Conservation (phyloP, 2,888 invertebrate species). For the Diogma glabrata region DNA sequence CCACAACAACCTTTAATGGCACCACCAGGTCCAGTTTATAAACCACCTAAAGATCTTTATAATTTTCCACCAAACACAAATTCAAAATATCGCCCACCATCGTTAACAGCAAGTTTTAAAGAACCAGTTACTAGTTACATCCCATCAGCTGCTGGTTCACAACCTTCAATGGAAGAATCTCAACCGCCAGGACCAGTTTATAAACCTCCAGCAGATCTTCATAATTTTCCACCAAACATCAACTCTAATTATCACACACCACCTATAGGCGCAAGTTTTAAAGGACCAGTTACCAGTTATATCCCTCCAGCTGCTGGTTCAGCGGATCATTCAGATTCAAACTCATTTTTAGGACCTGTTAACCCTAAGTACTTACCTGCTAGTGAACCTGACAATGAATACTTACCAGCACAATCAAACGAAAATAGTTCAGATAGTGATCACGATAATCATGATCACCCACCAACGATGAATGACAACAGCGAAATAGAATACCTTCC, state of each 20-base stretch:
- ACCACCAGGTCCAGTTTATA: background rate
- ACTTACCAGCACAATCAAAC: background rate
- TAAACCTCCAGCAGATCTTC: slow-evolving; percentile 24
- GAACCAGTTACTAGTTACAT: background rate
- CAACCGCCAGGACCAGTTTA: background rate
- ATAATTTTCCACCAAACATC: slow-evolving; percentile 32
- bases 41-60: slow-evolving; percentile 6
- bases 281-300: slow-evolving; percentile 27
- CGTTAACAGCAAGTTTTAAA: background rate
- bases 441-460: slow-evolving; percentile 7
- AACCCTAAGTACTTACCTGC: slow-evolving; percentile 22
- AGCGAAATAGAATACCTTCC: no score
- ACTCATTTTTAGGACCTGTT: slow-evolving; percentile 23
- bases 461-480: slow-evolving; percentile 9
- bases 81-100: background rate
- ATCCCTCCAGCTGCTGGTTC: slow-evolving; percentile 31
- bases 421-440: slow-evolving; percentile 6
- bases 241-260: slow-evolving; percentile 30
- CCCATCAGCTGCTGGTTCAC: background rate
- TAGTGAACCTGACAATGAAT: slow-evolving; percentile 9
- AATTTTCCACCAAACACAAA: background rate
- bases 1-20: background rate
- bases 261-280: slow-evolving; percentile 15
- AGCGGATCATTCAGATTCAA: slow-evolving; percentile 15
- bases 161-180: background rate